Evolutionary conservation across 2,888 invertebrate species (phyloP).

Genomic region (Acanthosepion pharaonis): DNA sequence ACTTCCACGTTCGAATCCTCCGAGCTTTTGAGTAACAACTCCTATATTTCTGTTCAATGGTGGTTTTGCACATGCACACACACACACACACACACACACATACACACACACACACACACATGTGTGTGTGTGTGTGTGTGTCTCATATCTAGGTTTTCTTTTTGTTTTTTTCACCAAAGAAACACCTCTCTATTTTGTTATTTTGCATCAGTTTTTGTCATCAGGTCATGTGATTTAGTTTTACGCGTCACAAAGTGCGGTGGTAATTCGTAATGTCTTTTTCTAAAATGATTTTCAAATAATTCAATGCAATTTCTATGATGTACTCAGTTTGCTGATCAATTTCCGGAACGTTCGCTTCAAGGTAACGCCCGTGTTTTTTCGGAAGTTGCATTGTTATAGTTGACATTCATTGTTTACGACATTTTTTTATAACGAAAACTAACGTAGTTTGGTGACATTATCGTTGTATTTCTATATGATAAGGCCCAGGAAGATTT

Average conservation of each 20-base stretch:
- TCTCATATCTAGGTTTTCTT: too few species aligned
- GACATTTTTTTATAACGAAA: background rate
- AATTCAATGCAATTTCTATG: background rate
- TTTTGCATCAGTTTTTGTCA: background rate
- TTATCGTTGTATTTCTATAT: background rate
- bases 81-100: too few species aligned
- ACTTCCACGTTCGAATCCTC: too few species aligned
- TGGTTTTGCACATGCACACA: too few species aligned
- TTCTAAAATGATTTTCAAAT: background rate
- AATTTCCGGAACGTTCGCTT: background rate
- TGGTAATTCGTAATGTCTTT: background rate
- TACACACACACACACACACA: background rate
- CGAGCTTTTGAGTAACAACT: too few species aligned
- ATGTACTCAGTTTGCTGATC: background rate
- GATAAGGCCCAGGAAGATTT: background rate
- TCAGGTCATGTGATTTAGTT: background rate
- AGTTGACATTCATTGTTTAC: background rate
- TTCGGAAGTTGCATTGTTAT: background rate
- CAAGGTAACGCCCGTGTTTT: background rate
- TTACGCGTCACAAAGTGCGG: background rate
- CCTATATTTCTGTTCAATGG: too few species aligned
- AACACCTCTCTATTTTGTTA: background rate
- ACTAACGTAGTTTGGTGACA: background rate
- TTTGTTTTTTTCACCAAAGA: background rate
- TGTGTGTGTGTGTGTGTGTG: too few species aligned